Percentiles rank a stretch among this genome's conserved stretches.
phyloP scores from a whole-genome alignment of 2,888 invertebrate genomes.

The Agriopis leucophaearia region DNA sequence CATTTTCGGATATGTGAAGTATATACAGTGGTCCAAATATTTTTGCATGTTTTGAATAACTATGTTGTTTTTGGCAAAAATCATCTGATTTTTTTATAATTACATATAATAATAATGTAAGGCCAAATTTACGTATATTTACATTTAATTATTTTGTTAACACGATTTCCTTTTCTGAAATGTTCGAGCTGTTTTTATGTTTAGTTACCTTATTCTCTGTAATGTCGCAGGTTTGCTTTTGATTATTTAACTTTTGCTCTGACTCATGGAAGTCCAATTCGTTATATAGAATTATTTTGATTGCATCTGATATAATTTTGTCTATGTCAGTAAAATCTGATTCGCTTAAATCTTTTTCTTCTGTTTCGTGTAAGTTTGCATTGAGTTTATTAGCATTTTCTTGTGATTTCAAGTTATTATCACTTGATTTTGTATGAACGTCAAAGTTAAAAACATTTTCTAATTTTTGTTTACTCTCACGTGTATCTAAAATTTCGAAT shows the following conservation, averaged over 20 bases:
- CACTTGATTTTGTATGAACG: not conserved
- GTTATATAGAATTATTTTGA: slow-evolving; percentile 49
- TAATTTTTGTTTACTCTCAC: not conserved
- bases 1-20: slow-evolving; percentile 7
- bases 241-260: slow-evolving; percentile 15
- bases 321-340: slow-evolving; percentile 47
- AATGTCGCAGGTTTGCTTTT: slow-evolving; percentile 8
- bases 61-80: not conserved
- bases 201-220: not conserved
- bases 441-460: slow-evolving; percentile 10
- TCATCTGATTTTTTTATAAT: not conserved
- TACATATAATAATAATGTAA: slow-evolving; percentile 33
- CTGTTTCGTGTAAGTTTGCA: not conserved
- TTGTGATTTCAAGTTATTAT: not conserved
- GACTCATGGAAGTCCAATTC: slow-evolving; percentile 36
- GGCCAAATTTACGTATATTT: slow-evolving; percentile 43
- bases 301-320: slow-evolving; percentile 50
- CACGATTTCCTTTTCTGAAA: not conserved
- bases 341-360: slow-evolving; percentile 22
- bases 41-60: not conserved
- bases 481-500: slow-evolving; percentile 4
- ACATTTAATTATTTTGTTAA: slow-evolving; percentile 8
- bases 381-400: not conserved
- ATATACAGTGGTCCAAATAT: not conserved
- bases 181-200: not conserved